phyloP scores from a whole-genome alignment of 2,797 vertebrate species.

The Tangara arthus region DNA sequence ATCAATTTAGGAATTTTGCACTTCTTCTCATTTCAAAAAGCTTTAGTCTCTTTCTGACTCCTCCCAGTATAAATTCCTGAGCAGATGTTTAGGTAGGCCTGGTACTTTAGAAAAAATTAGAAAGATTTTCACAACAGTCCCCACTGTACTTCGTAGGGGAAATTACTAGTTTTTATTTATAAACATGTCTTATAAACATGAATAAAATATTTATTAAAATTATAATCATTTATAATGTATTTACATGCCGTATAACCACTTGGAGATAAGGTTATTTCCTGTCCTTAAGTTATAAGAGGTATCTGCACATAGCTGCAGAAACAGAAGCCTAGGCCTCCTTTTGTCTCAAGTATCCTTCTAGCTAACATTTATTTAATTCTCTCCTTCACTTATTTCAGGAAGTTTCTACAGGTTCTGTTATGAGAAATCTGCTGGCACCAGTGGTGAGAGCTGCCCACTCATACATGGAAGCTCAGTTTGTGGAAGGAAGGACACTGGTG shows the following conservation, averaged over 20 bases:
- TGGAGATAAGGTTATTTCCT: not conserved
- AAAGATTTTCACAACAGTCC: not conserved
- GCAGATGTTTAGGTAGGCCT: not conserved
- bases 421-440: not conserved
- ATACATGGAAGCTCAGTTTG: not conserved
- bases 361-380: not conserved
- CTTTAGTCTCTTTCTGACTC: not conserved
- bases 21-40: not conserved
- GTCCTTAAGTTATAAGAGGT: not conserved
- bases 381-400: not conserved
- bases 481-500: not conserved
- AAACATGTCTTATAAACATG: not conserved
- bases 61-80: not conserved
- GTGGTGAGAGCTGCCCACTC: not conserved
- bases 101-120: not conserved
- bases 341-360: not conserved
- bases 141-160: not conserved
- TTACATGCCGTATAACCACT: not conserved
- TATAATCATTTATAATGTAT: not conserved
- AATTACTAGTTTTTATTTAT: not conserved
- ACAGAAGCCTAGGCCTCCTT: not conserved
- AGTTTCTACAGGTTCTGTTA: not conserved
- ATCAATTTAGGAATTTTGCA: not conserved
- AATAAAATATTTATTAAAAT: not conserved
- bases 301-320: not conserved